Evolutionary conservation across 2,797 vertebrate species (phyloP).

Genomic region (Sebastes minor): DNA sequence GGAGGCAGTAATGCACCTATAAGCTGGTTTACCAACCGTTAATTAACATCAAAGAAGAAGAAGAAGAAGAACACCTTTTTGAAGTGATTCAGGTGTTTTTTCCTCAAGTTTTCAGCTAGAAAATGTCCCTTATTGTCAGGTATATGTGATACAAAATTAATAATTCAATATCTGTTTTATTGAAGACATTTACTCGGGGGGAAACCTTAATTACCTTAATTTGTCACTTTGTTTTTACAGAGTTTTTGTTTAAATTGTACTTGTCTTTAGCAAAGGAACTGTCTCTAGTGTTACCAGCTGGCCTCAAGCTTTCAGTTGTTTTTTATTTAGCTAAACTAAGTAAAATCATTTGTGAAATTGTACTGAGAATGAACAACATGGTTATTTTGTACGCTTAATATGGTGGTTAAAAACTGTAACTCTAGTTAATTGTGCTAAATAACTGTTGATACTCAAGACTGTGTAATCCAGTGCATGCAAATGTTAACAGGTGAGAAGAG

Average conservation of each 20-base stretch:
- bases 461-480: background rate
- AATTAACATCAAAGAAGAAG: too few species aligned
- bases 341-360: background rate
- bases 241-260: background rate
- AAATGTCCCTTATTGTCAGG: conserved; percentile 38
- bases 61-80: too few species aligned
- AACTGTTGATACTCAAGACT: background rate
- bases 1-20: too few species aligned
- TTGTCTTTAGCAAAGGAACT: background rate
- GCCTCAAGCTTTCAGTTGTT: background rate
- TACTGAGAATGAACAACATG: background rate
- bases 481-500: background rate
- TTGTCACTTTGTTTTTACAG: too few species aligned
- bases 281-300: background rate
- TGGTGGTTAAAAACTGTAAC: background rate
- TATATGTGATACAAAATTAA: background rate
- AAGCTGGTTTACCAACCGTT: too few species aligned
- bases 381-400: accelerated
- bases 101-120: conserved; percentile 9
- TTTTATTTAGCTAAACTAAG: background rate
- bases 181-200: background rate
- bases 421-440: background rate
- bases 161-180: background rate
- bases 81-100: conserved; percentile 4
- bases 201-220: too few species aligned